Evolutionary conservation across 1,140 invertebrate genomes (phyloP).

Genomic region (Lasioglossum baleicum): DNA sequence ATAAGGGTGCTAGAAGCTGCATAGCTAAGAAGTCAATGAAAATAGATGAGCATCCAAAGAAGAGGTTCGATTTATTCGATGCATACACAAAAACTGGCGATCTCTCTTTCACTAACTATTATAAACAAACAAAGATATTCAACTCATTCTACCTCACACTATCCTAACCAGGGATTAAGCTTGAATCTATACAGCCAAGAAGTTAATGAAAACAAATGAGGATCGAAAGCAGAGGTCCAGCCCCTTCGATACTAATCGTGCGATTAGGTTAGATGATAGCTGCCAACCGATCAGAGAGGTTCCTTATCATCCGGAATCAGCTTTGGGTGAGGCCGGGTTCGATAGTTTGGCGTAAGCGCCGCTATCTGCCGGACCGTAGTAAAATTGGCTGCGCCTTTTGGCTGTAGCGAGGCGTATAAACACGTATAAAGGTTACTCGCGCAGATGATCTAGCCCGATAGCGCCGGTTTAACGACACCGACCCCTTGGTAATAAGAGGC

Average conservation of each 20-base stretch:
- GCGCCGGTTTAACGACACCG: conserved; percentile 53
- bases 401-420: conserved; percentile 40
- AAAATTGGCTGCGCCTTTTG: conserved; percentile 50
- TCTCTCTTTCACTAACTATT: no score
- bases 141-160: no score
- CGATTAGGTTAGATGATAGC: neutral
- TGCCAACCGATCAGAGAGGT: neutral
- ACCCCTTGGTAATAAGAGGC: conserved; percentile 57
- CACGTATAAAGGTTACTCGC: conserved; percentile 41
- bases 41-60: no score
- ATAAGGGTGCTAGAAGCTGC: no score
- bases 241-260: neutral
- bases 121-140: no score
- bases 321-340: neutral
- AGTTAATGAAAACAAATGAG: no score
- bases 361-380: conserved; percentile 18
- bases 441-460: conserved; percentile 60
- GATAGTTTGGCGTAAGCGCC: conserved; percentile 18
- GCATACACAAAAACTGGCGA: no score
- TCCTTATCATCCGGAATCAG: conserved; percentile 29
- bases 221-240: no score
- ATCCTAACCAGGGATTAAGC: no score
- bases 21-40: no score
- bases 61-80: no score
- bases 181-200: no score